Conservation (phyloP, 1,140 invertebrate genomes). For the Tribolium madens region DNA sequence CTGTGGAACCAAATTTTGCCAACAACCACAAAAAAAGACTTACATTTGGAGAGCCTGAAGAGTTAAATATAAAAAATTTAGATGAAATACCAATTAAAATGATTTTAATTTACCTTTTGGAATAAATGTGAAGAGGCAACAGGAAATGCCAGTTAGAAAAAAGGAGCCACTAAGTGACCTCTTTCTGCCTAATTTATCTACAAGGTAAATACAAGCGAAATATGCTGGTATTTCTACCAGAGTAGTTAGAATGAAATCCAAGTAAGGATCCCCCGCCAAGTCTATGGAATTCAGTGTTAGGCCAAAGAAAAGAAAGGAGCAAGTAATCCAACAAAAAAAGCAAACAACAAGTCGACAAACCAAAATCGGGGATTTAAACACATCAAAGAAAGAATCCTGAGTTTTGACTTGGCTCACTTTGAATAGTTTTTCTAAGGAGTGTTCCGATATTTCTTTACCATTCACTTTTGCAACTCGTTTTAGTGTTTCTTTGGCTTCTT, state of each 20-base stretch:
- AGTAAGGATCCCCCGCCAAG: conserved; percentile 76
- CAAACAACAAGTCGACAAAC: conserved; percentile 73
- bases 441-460: conserved; percentile 69
- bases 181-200: conserved; percentile 74
- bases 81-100: too few species aligned
- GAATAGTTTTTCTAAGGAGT: conserved; percentile 64
- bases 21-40: conserved; percentile 72
- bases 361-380: conserved; percentile 70
- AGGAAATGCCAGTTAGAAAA: conserved; percentile 70
- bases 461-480: conserved; percentile 70
- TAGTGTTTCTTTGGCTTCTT: conserved; percentile 65
- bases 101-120: conserved; percentile 31
- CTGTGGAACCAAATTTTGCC: conserved; percentile 81
- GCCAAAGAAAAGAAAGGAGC: conserved; percentile 83
- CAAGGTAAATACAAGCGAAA: conserved; percentile 71
- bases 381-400: conserved; percentile 65
- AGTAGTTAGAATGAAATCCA: conserved; percentile 77
- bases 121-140: conserved; percentile 49
- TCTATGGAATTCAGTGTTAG: conserved; percentile 82
- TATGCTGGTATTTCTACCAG: conserved; percentile 79
- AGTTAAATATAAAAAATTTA: conserved; percentile 9
- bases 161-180: conserved; percentile 70
- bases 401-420: conserved; percentile 46
- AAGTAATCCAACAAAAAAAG: conserved; percentile 76
- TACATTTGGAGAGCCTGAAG: conserved; percentile 42